Conservation (phyloP, 2,113 vertebrate species). For the Asarcornis scutulata region DNA sequence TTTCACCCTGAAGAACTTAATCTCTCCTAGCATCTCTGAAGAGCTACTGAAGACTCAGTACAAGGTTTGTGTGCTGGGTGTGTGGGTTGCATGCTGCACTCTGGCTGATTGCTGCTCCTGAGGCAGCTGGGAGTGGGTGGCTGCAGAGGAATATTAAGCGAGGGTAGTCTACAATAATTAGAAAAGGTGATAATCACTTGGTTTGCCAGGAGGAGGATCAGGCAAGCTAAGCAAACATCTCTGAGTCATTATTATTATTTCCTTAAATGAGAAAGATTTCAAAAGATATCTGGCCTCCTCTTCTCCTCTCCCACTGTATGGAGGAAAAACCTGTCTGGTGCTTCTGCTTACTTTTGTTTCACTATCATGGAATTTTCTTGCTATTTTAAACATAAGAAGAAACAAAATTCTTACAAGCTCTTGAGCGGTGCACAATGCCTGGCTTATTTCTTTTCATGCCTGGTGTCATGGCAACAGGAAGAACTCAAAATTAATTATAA, state of each 20-base stretch:
- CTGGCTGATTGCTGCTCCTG: neutral
- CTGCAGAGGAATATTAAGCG: neutral
- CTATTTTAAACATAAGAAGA: conserved; percentile 18
- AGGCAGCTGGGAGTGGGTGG: neutral
- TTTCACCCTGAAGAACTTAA: neutral
- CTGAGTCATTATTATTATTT: neutral
- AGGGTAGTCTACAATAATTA: neutral
- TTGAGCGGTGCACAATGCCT: neutral
- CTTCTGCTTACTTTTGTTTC: neutral
- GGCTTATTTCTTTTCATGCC: conserved; percentile 16
- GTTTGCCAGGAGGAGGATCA: neutral
- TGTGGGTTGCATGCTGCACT: neutral
- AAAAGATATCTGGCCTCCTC: neutral
- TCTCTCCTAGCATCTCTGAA: neutral
- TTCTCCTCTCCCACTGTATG: neutral
- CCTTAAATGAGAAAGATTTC: neutral
- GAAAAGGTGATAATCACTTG: neutral
- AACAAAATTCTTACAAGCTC: conserved; percentile 2
- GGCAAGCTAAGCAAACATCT: neutral
- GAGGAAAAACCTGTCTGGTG: neutral
- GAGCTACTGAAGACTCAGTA: neutral
- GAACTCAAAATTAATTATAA: conserved; percentile 50
- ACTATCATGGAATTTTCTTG: conserved; percentile 2
- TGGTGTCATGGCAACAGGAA: conserved; percentile 57
- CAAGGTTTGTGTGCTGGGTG: neutral